Base-by-base conservation (phyloP, 2,797 vertebrate genomes). In the Rhincodon typus region DNA sequence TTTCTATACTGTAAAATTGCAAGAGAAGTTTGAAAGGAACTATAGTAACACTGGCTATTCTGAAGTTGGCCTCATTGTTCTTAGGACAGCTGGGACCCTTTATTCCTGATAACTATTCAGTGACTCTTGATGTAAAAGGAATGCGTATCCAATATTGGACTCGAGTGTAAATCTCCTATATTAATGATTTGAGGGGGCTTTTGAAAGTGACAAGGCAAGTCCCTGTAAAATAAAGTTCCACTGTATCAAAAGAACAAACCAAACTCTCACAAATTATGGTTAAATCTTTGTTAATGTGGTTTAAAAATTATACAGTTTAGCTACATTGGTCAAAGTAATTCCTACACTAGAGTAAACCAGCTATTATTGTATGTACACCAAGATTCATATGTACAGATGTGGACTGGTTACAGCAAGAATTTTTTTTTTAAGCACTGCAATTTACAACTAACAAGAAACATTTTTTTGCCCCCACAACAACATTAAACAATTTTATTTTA, bases 311-410 rank as follows among this genome's bases (percentile, higher is more conserved):
- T 69, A 67, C 3, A 3, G n/a, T 69, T 93, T 93, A 42, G 62
- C 19, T 23, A 38, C 90, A 69, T 21, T 69, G 66, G 90, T 93
- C 66, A 69, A 93, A 93, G 66, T 67, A 93, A 93, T 93, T 93
- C 66, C 66, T 93, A 42, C 90, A 69, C n/a, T 69, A 1, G 90
- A 13, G 38, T 69, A 93, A 93, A 23, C 90, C 62, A 67, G 23
- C 90, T 38, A 93, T 69, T 42, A 69, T 38, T 93, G 62, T 38
- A 42, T 42, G 25, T 38, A 21, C 87, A 42, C 67, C 38, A 67
- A 42, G 4, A 42, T 69, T 42, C 66, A 42, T 25, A 38, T 93
- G 66, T 69, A 25, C 90, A 93, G 62, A 38, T 93, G 62, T 42
- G 90, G 62, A 93, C 23, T 62, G 62, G 87, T 34, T 17, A 62